Percentiles rank a stretch among this genome's conserved stretches.
phyloP scores from a whole-genome alignment of 2,113 vertebrate species.

The Pipa parva region DNA sequence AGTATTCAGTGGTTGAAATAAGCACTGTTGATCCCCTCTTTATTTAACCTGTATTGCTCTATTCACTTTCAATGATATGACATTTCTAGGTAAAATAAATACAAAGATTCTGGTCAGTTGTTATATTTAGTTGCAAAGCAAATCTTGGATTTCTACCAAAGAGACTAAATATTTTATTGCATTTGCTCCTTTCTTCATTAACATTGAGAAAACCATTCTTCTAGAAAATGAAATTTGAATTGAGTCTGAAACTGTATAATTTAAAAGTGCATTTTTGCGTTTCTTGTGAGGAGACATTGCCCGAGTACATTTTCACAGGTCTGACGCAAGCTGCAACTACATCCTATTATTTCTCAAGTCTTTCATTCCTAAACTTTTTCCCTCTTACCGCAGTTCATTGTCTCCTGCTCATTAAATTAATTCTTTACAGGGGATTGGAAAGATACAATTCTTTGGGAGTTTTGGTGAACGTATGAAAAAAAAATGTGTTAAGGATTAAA shows the following conservation, averaged over 20 bases:
- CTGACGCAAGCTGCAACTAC: not conserved
- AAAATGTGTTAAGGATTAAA: conserved; percentile 28
- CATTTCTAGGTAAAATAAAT: too few species aligned
- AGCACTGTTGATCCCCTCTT: too few species aligned
- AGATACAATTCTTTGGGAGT: conserved; percentile 30
- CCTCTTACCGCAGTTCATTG: not conserved
- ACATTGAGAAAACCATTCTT: not conserved
- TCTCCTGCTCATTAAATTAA: conserved; percentile 19
- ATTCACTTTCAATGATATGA: not conserved
- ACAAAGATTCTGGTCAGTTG: not conserved
- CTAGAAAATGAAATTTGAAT: not conserved
- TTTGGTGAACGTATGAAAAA: conserved; percentile 16
- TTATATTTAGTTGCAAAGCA: conserved; percentile 1
- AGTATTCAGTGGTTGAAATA: too few species aligned
- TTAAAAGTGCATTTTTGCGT: not conserved
- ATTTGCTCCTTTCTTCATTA: not conserved
- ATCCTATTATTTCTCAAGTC: not conserved
- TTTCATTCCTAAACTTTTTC: not conserved
- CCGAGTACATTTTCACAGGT: conserved; percentile 1
- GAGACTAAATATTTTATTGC: conserved; percentile 1
- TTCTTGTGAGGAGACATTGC: not conserved
- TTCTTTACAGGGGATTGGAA: conserved; percentile 14
- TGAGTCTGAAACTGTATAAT: not conserved
- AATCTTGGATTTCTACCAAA: not conserved
- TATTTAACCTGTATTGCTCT: not conserved